phyloP scores from a whole-genome alignment of 1,140 invertebrate species.

The Condylostylus longicornis region DNA sequence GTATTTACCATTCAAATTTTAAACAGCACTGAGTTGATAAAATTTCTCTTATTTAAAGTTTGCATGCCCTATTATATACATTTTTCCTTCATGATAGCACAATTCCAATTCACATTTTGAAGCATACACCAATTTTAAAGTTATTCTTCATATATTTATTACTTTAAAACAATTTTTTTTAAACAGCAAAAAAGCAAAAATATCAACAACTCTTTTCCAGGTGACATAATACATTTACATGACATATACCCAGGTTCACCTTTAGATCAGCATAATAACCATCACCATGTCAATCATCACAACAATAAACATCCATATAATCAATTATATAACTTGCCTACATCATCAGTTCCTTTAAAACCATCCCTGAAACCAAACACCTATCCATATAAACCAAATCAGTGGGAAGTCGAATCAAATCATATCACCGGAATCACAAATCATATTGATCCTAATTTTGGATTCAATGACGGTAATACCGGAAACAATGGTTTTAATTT shows the following conservation, averaged over 20 bases:
- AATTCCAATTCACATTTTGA: too few species aligned
- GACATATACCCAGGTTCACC: slow-evolving; percentile 31
- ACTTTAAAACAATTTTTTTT: slow-evolving; percentile 6
- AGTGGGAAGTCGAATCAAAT: slow-evolving; percentile 26
- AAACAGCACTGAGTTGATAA: too few species aligned
- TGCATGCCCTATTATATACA: too few species aligned
- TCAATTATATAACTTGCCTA: slow-evolving; percentile 8
- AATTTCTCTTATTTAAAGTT: too few species aligned
- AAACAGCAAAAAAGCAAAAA: slow-evolving; percentile 3
- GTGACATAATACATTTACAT: slow-evolving; percentile 32
- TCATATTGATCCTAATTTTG: slow-evolving; percentile 28
- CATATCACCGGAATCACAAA: slow-evolving; percentile 22
- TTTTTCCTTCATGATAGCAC: too few species aligned
- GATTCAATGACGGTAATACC: slow-evolving; percentile 17
- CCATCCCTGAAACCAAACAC: slow-evolving; percentile 9
- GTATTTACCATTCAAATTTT: too few species aligned
- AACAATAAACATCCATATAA: slow-evolving; percentile 19
- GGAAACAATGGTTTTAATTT: too few species aligned
- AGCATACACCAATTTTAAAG: too few species aligned
- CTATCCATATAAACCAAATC: slow-evolving; percentile 12
- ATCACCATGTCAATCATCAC: slow-evolving; percentile 15
- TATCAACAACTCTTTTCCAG: slow-evolving; percentile 11
- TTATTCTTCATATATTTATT: too few species aligned
- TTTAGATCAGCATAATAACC: too few species aligned
- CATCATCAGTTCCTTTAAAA: slow-evolving; percentile 16